Conservation (phyloP, 1,140 invertebrate genomes). For the Heliconius congener region DNA sequence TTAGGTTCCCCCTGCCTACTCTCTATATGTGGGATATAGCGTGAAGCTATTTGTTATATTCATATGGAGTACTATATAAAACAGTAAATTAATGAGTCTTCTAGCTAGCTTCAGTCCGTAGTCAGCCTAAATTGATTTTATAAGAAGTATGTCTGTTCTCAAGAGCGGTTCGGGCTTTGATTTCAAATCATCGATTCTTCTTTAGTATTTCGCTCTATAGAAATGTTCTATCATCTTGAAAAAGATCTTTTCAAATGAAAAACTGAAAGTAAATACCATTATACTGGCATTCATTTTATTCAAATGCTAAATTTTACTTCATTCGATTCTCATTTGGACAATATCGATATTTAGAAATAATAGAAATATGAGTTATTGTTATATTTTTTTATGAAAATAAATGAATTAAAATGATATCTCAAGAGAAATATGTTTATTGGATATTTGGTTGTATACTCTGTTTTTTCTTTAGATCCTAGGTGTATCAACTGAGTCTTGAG, state of each 20-base stretch:
- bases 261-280: constrained; percentile 17
- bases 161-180: constrained; percentile 21
- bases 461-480: too few relatives aligned
- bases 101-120: background rate
- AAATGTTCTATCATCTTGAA: constrained; percentile 24
- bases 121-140: constrained; percentile 17
- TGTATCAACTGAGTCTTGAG: too few relatives aligned
- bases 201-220: constrained; percentile 31
- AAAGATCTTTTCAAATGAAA: constrained; percentile 31
- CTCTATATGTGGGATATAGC: too few relatives aligned
- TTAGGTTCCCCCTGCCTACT: too few relatives aligned
- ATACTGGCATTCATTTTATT: constrained; percentile 4
- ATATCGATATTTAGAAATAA: background rate
- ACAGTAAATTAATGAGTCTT: too few relatives aligned
- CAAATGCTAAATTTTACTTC: constrained; percentile 10
- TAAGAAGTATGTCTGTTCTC: constrained; percentile 16
- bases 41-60: too few relatives aligned
- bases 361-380: background rate
- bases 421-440: too few relatives aligned
- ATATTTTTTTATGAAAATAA: too few relatives aligned
- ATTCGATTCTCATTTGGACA: background rate
- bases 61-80: too few relatives aligned
- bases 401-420: too few relatives aligned
- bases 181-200: constrained; percentile 29
- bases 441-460: too few relatives aligned